These are phyloP conservation scores for Thrips palmi DNA, from an alignment of 1,140 invertebrate genomes.

Conservation along the genomic window DNA sequence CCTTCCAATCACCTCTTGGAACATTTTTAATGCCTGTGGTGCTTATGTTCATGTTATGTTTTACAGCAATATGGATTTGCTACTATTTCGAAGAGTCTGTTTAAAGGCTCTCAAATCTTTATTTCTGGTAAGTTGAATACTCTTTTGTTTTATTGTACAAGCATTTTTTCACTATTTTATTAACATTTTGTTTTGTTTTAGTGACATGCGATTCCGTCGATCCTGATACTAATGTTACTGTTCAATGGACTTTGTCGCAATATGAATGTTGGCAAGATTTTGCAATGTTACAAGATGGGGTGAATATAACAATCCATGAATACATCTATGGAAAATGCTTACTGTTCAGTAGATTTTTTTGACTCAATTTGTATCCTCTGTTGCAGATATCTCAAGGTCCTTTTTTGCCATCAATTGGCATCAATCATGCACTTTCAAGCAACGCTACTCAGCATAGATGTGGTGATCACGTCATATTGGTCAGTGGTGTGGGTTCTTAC, in stretches of 20 bases:
- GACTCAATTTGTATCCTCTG: not conserved
- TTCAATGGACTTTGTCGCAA: too few species aligned
- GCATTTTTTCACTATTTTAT: too few species aligned
- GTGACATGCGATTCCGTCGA: too few species aligned
- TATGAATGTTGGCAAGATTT: constrained; percentile 9
- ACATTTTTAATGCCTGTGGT: not conserved
- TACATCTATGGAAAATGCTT: not conserved
- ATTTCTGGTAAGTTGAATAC: constrained; percentile 24
- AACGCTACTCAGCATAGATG: constrained; percentile 16
- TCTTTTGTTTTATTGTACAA: too few species aligned
- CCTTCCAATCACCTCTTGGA: not conserved
- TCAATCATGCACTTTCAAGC: not conserved
- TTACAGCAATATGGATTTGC: constrained; percentile 17
- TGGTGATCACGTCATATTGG: constrained; percentile 20
- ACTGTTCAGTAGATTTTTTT: not conserved
- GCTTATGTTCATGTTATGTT: constrained; percentile 1
- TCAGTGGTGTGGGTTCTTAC: constrained; percentile 15
- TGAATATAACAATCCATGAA: not conserved
- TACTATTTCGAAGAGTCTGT: constrained; percentile 25
- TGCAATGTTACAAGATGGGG: not conserved
- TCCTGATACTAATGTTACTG: too few species aligned
- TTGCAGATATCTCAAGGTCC: not conserved
- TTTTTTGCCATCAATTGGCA: not conserved
- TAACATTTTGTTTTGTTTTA: too few species aligned
- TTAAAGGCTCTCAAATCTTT: constrained; percentile 22